Conservation (phyloP, 2,113 vertebrate species). For the Fulmarus glacialis region DNA sequence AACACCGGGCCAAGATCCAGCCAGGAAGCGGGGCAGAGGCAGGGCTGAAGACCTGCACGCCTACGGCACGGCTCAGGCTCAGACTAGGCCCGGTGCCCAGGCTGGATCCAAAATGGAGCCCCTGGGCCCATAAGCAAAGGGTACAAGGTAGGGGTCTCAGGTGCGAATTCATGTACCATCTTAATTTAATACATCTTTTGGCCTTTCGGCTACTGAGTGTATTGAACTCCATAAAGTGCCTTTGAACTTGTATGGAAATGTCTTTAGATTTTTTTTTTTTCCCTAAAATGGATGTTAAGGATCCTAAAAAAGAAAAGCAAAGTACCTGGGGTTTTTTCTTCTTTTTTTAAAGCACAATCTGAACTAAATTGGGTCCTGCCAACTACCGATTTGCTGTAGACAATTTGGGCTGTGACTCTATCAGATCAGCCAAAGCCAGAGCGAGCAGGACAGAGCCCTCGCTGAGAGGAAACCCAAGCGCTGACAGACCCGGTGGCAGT, state of each 20-base stretch:
- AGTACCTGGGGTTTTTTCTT: fast-evolving
- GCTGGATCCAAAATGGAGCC: neutral
- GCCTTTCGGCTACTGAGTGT: neutral
- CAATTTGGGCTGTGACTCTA: neutral
- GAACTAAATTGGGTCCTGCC: neutral
- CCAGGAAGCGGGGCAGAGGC: neutral
- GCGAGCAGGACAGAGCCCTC: neutral
- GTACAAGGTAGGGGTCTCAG: neutral
- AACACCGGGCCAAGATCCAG: neutral
- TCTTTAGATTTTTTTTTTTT: neutral
- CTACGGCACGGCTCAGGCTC: fast-evolving
- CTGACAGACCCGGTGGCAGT: neutral
- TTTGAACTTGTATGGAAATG: neutral
- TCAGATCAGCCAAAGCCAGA: neutral
- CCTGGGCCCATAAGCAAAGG: neutral
- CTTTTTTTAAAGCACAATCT: neutral
- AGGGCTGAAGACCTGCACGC: neutral
- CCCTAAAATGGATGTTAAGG: neutral
- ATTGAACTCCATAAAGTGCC: neutral
- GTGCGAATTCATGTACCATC: neutral
- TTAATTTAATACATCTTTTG: neutral
- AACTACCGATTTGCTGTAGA: fast-evolving
- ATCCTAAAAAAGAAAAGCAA: neutral
- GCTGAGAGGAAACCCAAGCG: neutral
- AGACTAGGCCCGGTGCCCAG: neutral